These are phyloP conservation scores for Cloeon dipterum DNA, from an alignment of 2,888 invertebrate species.

Conservation along the genomic window DNA sequence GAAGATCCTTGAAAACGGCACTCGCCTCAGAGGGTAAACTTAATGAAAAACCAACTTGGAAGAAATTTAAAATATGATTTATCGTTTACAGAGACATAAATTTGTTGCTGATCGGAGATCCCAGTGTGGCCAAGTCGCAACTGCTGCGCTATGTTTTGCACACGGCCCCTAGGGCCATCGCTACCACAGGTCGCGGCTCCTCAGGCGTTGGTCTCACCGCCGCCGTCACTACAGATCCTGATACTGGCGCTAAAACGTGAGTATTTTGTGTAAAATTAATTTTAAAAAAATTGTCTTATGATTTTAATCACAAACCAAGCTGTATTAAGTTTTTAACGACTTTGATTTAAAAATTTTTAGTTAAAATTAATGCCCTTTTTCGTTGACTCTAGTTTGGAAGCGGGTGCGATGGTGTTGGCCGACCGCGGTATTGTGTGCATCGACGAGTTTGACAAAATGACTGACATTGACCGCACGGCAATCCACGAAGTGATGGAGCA, in stretches of 20 bases:
- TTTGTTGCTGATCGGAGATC: conserved; percentile 88
- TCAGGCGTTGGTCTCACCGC: conserved; percentile 98
- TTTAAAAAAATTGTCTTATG: not conserved
- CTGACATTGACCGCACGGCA: conserved; percentile 94
- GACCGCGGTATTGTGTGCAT: conserved; percentile 93
- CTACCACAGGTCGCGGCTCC: conserved; percentile 93
- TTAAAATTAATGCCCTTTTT: conserved; percentile 1
- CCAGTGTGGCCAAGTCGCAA: conserved; percentile 97
- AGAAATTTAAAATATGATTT: not conserved
- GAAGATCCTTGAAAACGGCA: conserved; percentile 78
- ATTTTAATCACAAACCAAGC: too few relatives aligned
- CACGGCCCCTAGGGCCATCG: conserved; percentile 87
- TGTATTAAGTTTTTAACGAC: too few relatives aligned
- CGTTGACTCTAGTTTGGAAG: conserved; percentile 43
- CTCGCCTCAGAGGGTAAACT: conserved; percentile 60
- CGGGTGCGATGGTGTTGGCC: conserved; percentile 99
- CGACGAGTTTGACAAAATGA: conserved; percentile 99
- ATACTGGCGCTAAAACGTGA: conserved; percentile 58
- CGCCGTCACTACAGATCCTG: conserved; percentile 89
- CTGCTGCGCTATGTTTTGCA: conserved; percentile 76
- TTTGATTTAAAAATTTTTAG: conserved; percentile 2
- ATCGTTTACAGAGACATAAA: conserved; percentile 47
- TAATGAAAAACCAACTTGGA: conserved; percentile 3
- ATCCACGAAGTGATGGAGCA: conserved; percentile 99
- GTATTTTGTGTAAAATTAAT: not conserved